Conservation (phyloP, 2,888 invertebrate genomes). For the Quadriops clusia region DNA sequence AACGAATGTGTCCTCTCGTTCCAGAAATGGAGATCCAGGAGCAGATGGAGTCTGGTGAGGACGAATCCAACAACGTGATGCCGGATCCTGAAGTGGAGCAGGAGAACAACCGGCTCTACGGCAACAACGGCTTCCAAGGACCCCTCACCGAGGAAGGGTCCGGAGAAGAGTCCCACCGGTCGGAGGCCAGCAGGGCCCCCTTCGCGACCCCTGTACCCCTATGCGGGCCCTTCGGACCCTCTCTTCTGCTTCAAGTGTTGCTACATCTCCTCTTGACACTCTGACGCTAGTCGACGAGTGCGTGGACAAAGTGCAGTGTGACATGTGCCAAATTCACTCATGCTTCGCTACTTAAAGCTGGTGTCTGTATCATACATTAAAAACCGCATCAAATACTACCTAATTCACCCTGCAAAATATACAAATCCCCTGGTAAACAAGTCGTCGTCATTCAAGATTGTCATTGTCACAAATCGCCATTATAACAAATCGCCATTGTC, state of each 20-base stretch:
- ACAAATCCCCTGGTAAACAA: too few species aligned
- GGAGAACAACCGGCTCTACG: slow-evolving; percentile 9
- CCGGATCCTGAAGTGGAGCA: slow-evolving; percentile 9
- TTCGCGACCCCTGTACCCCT: slow-evolving; percentile 6
- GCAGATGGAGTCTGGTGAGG: slow-evolving; percentile 39
- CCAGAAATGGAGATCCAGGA: slow-evolving; percentile 53
- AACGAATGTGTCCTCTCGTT: slow-evolving; percentile 13
- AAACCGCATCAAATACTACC: too few species aligned
- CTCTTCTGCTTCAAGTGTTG: slow-evolving; percentile 23
- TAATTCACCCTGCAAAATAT: too few species aligned
- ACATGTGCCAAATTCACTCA: slow-evolving; percentile 27
- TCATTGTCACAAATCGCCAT: too few species aligned
- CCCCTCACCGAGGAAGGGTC: slow-evolving; percentile 47
- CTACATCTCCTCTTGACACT: slow-evolving; percentile 29
- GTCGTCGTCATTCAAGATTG: too few species aligned
- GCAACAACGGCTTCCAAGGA: slow-evolving; percentile 48
- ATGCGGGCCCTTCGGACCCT: slow-evolving; percentile 11
- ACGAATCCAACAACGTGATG: slow-evolving; percentile 25
- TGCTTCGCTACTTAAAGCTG: slow-evolving; percentile 34
- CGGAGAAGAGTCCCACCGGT: slow-evolving; percentile 12
- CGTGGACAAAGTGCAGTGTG: slow-evolving; percentile 13
- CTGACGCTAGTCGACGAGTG: slow-evolving; percentile 16
- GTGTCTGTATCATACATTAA: slow-evolving; percentile 26
- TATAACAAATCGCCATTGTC: too few species aligned
- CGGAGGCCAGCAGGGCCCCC: slow-evolving; percentile 14